A percentile compares a stretch with the other conserved stretches of the same genome.
Evolutionary conservation across 2,888 invertebrate species (phyloP).

Genomic region (Crocallis elinguaria): DNA sequence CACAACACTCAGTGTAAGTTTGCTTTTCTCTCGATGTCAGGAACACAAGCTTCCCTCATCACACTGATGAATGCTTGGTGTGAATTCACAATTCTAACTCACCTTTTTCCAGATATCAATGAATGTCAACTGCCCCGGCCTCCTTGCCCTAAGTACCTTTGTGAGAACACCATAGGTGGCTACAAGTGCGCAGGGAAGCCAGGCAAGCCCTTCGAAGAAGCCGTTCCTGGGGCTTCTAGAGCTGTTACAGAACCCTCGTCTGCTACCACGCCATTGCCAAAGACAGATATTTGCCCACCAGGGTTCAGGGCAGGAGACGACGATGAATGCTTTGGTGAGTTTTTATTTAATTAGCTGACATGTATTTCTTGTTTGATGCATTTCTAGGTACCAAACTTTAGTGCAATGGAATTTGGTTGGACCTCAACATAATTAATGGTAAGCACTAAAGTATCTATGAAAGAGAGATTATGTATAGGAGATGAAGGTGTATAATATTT

Average conservation of each 20-base stretch:
- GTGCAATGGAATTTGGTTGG: too few relatives aligned
- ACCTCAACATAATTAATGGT: too few relatives aligned
- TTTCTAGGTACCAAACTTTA: too few relatives aligned
- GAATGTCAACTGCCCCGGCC: constrained; percentile 88
- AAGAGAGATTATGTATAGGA: too few relatives aligned
- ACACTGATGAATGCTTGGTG: too few relatives aligned
- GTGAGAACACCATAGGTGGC: constrained; percentile 80
- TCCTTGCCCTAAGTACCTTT: constrained; percentile 78
- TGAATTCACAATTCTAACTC: too few relatives aligned
- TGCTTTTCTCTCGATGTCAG: too few relatives aligned
- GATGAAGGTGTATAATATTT: too few relatives aligned
- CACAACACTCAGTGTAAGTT: too few relatives aligned
- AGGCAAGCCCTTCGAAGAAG: constrained; percentile 69
- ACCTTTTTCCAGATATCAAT: constrained; percentile 88
- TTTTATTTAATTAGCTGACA: neutral
- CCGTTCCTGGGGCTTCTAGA: constrained; percentile 48
- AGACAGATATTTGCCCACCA: constrained; percentile 80
- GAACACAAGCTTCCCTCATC: too few relatives aligned
- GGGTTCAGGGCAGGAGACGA: constrained; percentile 82
- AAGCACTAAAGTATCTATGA: too few relatives aligned
- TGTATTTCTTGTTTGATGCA: too few relatives aligned
- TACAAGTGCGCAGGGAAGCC: constrained; percentile 76
- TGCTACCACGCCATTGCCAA: constrained; percentile 40
- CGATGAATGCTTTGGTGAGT: constrained; percentile 80
- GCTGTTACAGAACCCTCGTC: constrained; percentile 47